These are phyloP conservation scores for Drosophila dives DNA, from an alignment of 2,888 invertebrate genomes.

Conservation along the genomic window DNA sequence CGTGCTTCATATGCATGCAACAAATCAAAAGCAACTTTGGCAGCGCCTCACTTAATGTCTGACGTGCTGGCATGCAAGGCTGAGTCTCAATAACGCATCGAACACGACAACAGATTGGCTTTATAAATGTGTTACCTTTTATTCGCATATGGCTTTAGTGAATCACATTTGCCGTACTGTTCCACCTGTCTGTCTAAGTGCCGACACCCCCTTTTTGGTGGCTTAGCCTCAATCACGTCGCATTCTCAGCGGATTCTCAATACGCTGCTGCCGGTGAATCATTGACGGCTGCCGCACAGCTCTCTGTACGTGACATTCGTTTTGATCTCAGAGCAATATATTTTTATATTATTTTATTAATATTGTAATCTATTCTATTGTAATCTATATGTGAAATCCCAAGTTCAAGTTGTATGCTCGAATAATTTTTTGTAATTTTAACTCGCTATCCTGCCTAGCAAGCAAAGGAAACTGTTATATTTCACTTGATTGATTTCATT, in stretches of 20 bases:
- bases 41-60: slow-evolving; percentile 30
- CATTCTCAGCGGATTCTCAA: slow-evolving; percentile 50
- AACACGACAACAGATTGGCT: slow-evolving; percentile 31
- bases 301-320: slow-evolving; percentile 53
- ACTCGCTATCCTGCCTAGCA: background rate
- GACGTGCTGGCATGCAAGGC: slow-evolving; percentile 63
- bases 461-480: background rate
- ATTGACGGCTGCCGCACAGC: slow-evolving; percentile 26
- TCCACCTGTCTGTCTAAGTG: slow-evolving; percentile 6
- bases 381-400: slow-evolving; percentile 4
- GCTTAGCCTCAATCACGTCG: slow-evolving; percentile 62
- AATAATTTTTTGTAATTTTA: background rate
- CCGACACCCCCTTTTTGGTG: slow-evolving; percentile 7
- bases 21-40: slow-evolving; percentile 15
- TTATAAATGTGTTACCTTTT: slow-evolving; percentile 14
- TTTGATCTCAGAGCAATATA: slow-evolving; percentile 15
- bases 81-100: slow-evolving; percentile 48
- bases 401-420: slow-evolving; percentile 4
- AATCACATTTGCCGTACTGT: slow-evolving; percentile 36
- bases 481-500: background rate
- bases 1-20: slow-evolving; percentile 36
- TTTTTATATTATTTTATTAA: slow-evolving; percentile 13
- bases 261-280: slow-evolving; percentile 50
- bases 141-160: slow-evolving; percentile 23
- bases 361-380: slow-evolving; percentile 22